Base-by-base conservation (phyloP, 2,113 vertebrate genomes). In the Pongo pygmaeus region DNA sequence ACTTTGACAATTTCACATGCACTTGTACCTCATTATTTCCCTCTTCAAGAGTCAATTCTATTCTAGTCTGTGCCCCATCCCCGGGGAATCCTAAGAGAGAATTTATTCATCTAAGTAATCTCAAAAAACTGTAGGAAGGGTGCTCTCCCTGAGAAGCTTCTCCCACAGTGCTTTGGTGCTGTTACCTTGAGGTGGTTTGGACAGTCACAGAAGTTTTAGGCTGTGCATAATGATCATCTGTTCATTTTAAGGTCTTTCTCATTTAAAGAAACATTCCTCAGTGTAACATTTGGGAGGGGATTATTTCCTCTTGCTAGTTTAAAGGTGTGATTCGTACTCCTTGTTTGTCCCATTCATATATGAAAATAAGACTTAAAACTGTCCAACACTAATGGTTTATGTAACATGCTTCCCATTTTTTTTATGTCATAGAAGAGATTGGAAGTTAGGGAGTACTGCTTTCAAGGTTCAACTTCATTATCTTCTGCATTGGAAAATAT, bases 241-340 rank as follows among this genome's bases (percentile, higher is more conserved):
- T 98, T 95, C 89, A 85, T 96, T 97, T 40, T 61, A 91, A 97
- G 78, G 77, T 95, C 48, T 90, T 97, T 92, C 61, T 97, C 79
- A 91, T 69, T 69, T 94, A 97, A 97, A 98, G 96, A 13, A 97
- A 97, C 91, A 78, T 98, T 98, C 93, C 97, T 96, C 77, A 75
- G 22, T 96, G 38, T 97, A 89, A 96, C 61, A 57, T 80, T 84
- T 85, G 75, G 81, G 93, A 94, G 64, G 70, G 81, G 46, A 86
- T 40, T 72, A 40, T 93, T 96, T 96, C 91, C 70, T 96, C 84
- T 96, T 95, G 30, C 40, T 90, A 35, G 50, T 78, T 95, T 95
- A 69, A 96, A 97, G 14, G 93, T 96, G 30, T 84, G 55, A n/a
- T 94, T 96, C 3, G 0, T 96, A 92, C 17, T 88, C 72, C 48